Percentiles rank a stretch among this genome's conserved stretches.
Evolutionary conservation across 2,113 vertebrate genomes (phyloP).

Genomic region (Tetraodon nigroviridis): DNA sequence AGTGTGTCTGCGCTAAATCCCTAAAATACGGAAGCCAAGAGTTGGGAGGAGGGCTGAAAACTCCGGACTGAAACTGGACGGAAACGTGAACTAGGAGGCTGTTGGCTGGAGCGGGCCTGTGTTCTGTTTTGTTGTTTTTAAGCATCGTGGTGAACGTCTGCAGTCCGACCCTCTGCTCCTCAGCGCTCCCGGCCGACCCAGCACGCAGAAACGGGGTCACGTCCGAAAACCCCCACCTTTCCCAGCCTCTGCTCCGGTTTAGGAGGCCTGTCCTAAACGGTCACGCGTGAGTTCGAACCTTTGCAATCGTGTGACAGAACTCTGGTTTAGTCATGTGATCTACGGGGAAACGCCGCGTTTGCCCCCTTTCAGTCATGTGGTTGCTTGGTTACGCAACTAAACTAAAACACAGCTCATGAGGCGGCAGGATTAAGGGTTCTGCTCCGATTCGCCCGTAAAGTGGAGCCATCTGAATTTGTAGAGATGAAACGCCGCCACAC

Average conservation of each 20-base stretch:
- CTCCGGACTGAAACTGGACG: no score
- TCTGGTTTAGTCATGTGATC: slow-evolving; percentile 4
- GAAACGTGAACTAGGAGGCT: no score
- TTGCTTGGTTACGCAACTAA: slow-evolving; percentile 11
- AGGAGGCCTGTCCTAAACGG: neutral
- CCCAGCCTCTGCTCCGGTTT: neutral
- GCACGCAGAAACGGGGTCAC: slow-evolving; percentile 34
- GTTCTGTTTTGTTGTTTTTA: slow-evolving; percentile 7
- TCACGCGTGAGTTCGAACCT: slow-evolving; percentile 8
- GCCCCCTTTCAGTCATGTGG: neutral
- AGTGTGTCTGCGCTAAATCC: slow-evolving; percentile 4
- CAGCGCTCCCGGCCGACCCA: slow-evolving; percentile 58
- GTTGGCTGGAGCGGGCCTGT: slow-evolving; percentile 21
- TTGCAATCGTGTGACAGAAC: neutral
- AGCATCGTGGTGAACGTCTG: slow-evolving; percentile 24
- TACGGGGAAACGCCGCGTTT: slow-evolving; percentile 8
- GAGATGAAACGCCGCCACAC: slow-evolving; percentile 18
- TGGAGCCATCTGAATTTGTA: slow-evolving; percentile 19
- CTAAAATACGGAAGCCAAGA: slow-evolving; percentile 8
- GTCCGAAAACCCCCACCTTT: slow-evolving; percentile 17
- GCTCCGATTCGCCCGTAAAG: slow-evolving; percentile 6
- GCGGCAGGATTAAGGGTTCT: neutral
- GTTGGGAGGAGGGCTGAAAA: neutral
- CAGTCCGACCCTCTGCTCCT: slow-evolving; percentile 37
- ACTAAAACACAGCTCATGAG: slow-evolving; percentile 8